phyloP scores from a whole-genome alignment of 2,888 invertebrate genomes.

The Leptogaster cylindrica region DNA sequence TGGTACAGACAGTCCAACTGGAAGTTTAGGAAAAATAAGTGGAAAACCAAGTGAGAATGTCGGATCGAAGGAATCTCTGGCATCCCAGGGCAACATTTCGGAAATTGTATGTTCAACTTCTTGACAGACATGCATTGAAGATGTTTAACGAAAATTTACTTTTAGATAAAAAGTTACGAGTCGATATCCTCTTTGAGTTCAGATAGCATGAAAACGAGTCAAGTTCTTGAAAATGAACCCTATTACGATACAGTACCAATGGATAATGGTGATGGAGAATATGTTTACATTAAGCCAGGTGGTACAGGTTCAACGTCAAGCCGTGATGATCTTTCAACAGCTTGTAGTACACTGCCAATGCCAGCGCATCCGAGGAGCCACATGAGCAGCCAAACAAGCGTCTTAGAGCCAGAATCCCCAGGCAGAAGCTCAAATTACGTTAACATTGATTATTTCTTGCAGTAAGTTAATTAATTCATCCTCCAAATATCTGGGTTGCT shows the following conservation, averaged over 20 bases:
- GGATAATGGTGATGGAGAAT: constrained; percentile 73
- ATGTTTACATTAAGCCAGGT: constrained; percentile 77
- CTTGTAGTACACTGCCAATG: constrained; percentile 67
- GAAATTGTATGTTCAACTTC: constrained; percentile 55
- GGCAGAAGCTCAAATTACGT: constrained; percentile 86
- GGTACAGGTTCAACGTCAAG: constrained; percentile 69
- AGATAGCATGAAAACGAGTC: constrained; percentile 64
- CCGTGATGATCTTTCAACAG: constrained; percentile 70
- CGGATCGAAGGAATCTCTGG: constrained; percentile 62
- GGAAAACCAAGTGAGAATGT: constrained; percentile 54
- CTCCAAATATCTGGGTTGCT: background rate
- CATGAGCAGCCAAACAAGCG: constrained; percentile 60
- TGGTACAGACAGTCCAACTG: constrained; percentile 52
- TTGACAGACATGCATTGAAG: no score
- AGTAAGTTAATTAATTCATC: constrained; percentile 65
- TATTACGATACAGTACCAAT: constrained; percentile 76
- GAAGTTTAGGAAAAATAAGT: constrained; percentile 56
- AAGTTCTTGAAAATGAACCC: constrained; percentile 69
- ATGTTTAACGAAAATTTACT: constrained; percentile 5
- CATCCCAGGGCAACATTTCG: constrained; percentile 61
- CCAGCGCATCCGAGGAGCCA: constrained; percentile 49
- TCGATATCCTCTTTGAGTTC: constrained; percentile 71
- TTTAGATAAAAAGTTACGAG: constrained; percentile 70
- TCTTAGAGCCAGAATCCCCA: constrained; percentile 76
- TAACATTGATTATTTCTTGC: constrained; percentile 90